phyloP scores from a whole-genome alignment of 2,888 invertebrate species.

The Nomada lathburiana region DNA sequence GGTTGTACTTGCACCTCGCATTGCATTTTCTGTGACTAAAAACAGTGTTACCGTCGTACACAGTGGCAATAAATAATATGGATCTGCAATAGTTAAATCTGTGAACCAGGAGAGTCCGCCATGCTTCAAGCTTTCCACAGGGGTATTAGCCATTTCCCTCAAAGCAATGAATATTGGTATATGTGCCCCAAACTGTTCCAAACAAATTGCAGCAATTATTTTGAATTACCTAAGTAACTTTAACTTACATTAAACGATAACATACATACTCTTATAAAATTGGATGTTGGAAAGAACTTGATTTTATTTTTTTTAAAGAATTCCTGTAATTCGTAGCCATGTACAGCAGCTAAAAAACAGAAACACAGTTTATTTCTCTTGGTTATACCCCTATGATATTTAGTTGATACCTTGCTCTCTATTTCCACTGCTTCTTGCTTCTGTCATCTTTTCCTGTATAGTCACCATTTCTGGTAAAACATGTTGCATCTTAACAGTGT shows the following conservation, averaged over 20 bases:
- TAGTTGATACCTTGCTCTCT: conserved; percentile 87
- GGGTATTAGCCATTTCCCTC: conserved; percentile 94
- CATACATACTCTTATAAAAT: conserved; percentile 89
- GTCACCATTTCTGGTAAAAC: conserved; percentile 93
- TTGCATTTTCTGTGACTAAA: conserved; percentile 93
- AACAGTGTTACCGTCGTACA: conserved; percentile 93
- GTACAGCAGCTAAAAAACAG: conserved; percentile 87
- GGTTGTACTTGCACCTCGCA: conserved; percentile 86
- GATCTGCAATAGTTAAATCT: conserved; percentile 96
- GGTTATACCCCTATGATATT: conserved; percentile 5
- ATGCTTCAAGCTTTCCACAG: conserved; percentile 94
- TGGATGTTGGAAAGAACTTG: conserved; percentile 92
- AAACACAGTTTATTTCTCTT: background rate
- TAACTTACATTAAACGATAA: background rate
- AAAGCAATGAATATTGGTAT: conserved; percentile 96
- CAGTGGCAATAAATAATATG: conserved; percentile 93
- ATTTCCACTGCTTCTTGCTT: conserved; percentile 94
- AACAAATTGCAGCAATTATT: conserved; percentile 10
- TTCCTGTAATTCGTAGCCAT: conserved; percentile 91
- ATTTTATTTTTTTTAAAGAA: conserved; percentile 94
- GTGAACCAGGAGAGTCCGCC: conserved; percentile 97
- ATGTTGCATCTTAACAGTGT: conserved; percentile 92
- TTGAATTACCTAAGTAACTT: background rate
- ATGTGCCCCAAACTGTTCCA: conserved; percentile 91
- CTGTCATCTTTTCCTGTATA: conserved; percentile 93